These are phyloP conservation scores for Carettochelys insculpta DNA, from an alignment of 2,113 vertebrate species.

Conservation along the genomic window DNA sequence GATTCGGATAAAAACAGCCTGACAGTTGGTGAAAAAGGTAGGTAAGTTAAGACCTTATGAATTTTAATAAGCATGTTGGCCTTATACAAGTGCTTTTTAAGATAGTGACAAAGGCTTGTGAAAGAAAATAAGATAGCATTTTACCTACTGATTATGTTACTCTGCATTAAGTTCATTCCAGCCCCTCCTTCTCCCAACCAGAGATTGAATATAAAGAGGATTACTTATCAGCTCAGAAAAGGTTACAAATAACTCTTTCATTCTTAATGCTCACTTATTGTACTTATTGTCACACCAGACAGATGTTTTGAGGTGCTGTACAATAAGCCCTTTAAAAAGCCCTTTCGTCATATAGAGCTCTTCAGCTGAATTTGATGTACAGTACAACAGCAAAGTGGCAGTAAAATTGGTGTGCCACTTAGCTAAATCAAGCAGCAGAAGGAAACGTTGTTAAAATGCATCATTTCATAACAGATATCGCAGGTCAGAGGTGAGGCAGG, in stretches of 20 bases:
- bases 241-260: neutral
- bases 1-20: conserved; percentile 27
- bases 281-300: neutral
- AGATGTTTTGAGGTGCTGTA: neutral
- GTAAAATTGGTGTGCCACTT: conserved; percentile 26
- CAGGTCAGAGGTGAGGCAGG: conserved; percentile 34
- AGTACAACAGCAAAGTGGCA: neutral
- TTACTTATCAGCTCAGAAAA: neutral
- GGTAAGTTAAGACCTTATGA: conserved; percentile 46
- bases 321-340: neutral
- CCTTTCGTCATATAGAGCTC: conserved; percentile 2
- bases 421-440: conserved; percentile 37
- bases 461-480: neutral
- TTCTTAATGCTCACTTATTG: neutral
- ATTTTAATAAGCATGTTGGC: conserved; percentile 56
- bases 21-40: conserved; percentile 26
- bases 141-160: conserved; percentile 27
- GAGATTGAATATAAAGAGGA: conserved; percentile 17
- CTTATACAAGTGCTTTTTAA: conserved; percentile 50
- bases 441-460: conserved; percentile 29
- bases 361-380: neutral
- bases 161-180: conserved; percentile 11
- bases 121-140: conserved; percentile 40
- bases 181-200: neutral
- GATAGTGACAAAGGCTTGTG: conserved; percentile 44